Evolutionary conservation across 2,888 invertebrate species (phyloP).

Genomic region (Crepidodera aurea): DNA sequence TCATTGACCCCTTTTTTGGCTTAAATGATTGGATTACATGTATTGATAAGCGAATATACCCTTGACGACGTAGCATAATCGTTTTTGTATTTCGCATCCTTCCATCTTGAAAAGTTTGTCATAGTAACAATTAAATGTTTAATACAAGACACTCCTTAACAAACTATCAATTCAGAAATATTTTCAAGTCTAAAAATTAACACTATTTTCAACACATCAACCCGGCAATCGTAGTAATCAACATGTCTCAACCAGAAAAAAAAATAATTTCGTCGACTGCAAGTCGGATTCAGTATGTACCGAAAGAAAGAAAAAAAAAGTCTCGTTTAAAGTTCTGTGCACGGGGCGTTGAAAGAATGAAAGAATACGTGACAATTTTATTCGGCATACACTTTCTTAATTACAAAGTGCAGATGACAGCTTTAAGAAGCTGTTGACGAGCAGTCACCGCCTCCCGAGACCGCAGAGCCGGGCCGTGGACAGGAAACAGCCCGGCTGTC

Average conservation of each 20-base stretch:
- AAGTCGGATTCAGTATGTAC: not conserved
- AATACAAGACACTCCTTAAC: too few species aligned
- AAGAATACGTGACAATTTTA: conserved; percentile 31
- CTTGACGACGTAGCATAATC: too few species aligned
- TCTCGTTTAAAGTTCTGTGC: not conserved
- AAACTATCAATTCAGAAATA: too few species aligned
- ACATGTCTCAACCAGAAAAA: not conserved
- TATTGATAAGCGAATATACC: too few species aligned
- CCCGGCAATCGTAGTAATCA: not conserved
- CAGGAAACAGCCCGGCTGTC: conserved; percentile 46
- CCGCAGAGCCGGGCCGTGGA: conserved; percentile 36
- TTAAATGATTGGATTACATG: too few species aligned
- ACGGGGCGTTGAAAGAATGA: conserved; percentile 13
- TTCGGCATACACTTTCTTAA: conserved; percentile 37
- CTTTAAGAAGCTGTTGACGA: conserved; percentile 50
- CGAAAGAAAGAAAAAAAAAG: not conserved
- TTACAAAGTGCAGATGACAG: conserved; percentile 50
- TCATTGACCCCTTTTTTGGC: too few species aligned
- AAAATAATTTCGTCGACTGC: not conserved
- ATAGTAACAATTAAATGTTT: too few species aligned
- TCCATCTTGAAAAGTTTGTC: too few species aligned
- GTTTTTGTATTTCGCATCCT: too few species aligned
- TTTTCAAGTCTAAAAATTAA: not conserved
- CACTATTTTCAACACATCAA: not conserved
- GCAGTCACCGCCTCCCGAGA: conserved; percentile 40